Percentiles rank a stretch among this genome's conserved stretches.
Evolutionary conservation across 2,797 vertebrate species (phyloP).

Genomic region (Galagoides demidoff): DNA sequence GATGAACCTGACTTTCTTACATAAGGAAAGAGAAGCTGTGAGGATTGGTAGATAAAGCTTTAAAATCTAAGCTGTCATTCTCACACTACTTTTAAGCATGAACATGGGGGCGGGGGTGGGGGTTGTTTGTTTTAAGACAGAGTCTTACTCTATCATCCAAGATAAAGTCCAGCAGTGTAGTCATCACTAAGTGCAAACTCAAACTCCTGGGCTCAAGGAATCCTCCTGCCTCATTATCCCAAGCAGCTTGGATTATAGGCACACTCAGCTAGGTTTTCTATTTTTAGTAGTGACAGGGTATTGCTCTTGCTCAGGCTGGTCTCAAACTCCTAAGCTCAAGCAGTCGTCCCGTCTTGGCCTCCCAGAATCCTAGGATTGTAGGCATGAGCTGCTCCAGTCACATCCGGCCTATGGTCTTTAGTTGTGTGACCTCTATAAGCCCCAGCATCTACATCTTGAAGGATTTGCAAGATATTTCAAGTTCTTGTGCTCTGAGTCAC

Average conservation of each 20-base stretch:
- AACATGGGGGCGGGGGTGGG: too few species aligned
- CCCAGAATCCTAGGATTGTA: background rate
- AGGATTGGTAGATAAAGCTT: slow-evolving; percentile 11
- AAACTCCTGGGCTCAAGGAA: too few species aligned
- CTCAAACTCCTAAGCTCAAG: background rate
- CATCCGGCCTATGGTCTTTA: background rate
- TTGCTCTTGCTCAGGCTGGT: background rate
- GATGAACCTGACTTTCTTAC: background rate
- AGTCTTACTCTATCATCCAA: too few species aligned
- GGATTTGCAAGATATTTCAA: background rate
- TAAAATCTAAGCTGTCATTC: background rate
- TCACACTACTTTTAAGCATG: background rate
- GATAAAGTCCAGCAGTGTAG: too few species aligned
- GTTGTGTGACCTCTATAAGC: background rate
- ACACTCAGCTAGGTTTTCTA: background rate
- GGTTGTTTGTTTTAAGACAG: too few species aligned
- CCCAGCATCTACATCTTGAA: background rate
- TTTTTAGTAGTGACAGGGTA: background rate
- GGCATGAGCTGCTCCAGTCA: too few species aligned
- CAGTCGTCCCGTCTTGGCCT: background rate
- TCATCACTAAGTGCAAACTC: too few species aligned
- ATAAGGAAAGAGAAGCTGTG: background rate
- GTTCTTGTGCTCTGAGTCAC: background rate
- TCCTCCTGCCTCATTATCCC: too few species aligned
- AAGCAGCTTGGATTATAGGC: background rate